Evolutionary conservation across 2,888 invertebrate species (phyloP).

Genomic region (Hirtodrosophila confusa): DNA sequence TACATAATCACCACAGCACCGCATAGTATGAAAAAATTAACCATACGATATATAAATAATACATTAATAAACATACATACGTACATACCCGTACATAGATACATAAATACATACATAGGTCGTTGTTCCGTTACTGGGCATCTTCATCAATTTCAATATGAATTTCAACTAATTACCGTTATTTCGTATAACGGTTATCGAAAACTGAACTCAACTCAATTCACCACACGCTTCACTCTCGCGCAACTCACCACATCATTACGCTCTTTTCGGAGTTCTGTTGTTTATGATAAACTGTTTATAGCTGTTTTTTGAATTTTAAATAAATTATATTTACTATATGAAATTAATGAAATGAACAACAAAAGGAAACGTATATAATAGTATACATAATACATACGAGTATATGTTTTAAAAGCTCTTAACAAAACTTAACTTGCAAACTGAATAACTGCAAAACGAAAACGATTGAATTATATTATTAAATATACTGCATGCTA

Average conservation of each 20-base stretch:
- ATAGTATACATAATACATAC: conserved; percentile 49
- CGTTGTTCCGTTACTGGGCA: conserved; percentile 18
- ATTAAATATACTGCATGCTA: conserved; percentile 61
- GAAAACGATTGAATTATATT: conserved; percentile 57
- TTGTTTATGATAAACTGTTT: conserved; percentile 77
- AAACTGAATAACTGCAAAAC: conserved; percentile 51
- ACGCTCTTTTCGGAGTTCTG: conserved; percentile 75
- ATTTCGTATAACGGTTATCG: conserved; percentile 8
- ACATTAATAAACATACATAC: conserved; percentile 33
- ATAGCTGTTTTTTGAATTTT: conserved; percentile 79
- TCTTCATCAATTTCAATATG: conserved; percentile 18
- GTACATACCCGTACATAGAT: conserved; percentile 10
- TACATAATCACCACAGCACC: conserved; percentile 83
- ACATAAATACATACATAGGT: conserved; percentile 15
- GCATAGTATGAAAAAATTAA: conserved; percentile 80
- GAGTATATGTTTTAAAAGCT: conserved; percentile 72
- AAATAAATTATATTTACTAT: conserved; percentile 77
- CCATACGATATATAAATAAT: conserved; percentile 47
- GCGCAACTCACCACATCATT: conserved; percentile 49
- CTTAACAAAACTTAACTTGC: conserved; percentile 63
- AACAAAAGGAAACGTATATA: conserved; percentile 49
- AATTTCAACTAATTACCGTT: conserved; percentile 12
- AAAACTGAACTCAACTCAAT: conserved; percentile 16
- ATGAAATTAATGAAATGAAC: conserved; percentile 50
- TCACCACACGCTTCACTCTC: conserved; percentile 28